Base-by-base conservation (phyloP, 2,888 invertebrate species). In the Volucella bombylans region DNA sequence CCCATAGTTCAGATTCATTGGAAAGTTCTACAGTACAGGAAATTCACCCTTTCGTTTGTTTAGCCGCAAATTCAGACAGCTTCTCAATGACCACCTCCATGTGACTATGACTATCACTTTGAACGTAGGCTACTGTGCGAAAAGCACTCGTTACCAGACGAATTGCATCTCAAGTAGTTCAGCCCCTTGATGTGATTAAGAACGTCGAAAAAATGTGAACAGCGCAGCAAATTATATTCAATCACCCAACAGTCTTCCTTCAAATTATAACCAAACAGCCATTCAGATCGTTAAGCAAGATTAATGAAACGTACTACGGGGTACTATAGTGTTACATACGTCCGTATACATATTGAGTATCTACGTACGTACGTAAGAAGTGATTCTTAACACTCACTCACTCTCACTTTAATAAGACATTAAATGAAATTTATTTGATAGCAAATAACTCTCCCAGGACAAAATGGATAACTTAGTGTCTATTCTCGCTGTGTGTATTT, bases 331-430 rank as follows among this genome's bases (percentile, higher is more conserved):
- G 61, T 68, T 50, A 15, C 15, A 50, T 15, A 15, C n/a, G 49
- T 50, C n/a, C 49, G 14, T 50, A 50, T 15, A 15, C 15, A 50
- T 15, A n/a, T 50, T 0, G 49, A n/a, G 15, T 15, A n/a, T 50
- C n/a, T 50, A n/a, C n/a, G 49, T 15, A 50, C 49, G 49, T 15
- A 61, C 80, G 71, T 79, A 69, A 74, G 71, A 49, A 74, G 74
- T 79, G 74, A 83, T 79, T 83, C 83, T 74, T 83, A 80, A 80
- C 83, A 83, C 83, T 83, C 65, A 83, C 79, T 83, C 74, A 83
- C 83, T 83, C 80, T 79, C 80, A 80, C 83, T 83, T 80, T 83
- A 83, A 83, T 80, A 83, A 80, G 80, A 80, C 83, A 83, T 83
- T 83, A 83, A 83, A 83, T 74, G 43, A 80, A 83, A 83, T 83